Evolutionary conservation across 2,113 vertebrate genomes (phyloP).

Genomic region (Puffinus mauretanicus): DNA sequence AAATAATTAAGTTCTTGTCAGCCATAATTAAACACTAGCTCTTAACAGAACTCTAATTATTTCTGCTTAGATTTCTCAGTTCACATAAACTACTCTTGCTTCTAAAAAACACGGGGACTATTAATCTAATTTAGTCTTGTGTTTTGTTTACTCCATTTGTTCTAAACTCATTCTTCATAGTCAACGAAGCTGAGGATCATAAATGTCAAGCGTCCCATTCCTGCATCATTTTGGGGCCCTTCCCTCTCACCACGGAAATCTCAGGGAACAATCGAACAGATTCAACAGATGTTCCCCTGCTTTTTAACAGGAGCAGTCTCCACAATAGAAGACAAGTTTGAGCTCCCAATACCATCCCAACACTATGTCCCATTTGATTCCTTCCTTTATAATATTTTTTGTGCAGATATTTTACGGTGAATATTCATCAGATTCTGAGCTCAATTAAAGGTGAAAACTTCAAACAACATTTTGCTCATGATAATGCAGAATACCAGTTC

Average conservation of each 20-base stretch:
- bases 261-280: not conserved
- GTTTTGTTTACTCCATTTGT: not conserved
- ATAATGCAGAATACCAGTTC: not conserved
- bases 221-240: not conserved
- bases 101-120: not conserved
- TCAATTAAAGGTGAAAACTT: not conserved
- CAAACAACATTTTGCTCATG: not conserved
- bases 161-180: not conserved
- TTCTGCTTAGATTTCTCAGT: slow-evolving; percentile 28
- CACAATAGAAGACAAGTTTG: not conserved
- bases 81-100: not conserved
- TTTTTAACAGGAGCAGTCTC: not conserved
- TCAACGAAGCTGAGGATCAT: not conserved
- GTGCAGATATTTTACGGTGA: not conserved
- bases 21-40: slow-evolving; percentile 19
- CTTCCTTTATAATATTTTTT: not conserved
- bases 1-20: slow-evolving; percentile 48
- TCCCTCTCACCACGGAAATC: not conserved
- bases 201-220: not conserved
- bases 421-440: not conserved
- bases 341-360: not conserved
- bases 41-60: slow-evolving; percentile 26
- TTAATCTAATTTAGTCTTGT: not conserved
- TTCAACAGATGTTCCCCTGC: not conserved
- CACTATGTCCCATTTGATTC: not conserved